Conservation (phyloP, 64 coral and sea anemone species). For the Stichodactyla helianthus region DNA sequence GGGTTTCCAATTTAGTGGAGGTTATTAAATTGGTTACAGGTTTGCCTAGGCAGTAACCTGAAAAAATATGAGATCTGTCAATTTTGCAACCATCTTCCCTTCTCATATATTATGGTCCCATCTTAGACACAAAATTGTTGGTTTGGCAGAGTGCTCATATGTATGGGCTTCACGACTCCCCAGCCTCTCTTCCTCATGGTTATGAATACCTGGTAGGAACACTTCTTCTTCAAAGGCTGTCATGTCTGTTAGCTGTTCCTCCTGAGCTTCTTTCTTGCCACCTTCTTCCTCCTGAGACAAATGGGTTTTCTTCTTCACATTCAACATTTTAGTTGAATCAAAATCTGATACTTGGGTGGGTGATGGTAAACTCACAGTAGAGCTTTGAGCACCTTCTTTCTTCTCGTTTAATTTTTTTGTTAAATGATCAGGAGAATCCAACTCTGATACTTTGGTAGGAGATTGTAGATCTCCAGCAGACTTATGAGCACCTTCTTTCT, state of each 20-base stretch:
- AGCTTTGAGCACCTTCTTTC: not conserved
- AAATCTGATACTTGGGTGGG: slow-evolving; percentile 4
- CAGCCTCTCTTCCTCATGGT: too few species aligned
- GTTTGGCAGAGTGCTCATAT: too few species aligned
- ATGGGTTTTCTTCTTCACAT: not conserved
- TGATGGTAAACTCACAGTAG: not conserved
- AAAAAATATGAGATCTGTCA: too few species aligned
- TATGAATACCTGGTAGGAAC: not conserved
- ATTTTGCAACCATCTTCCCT: too few species aligned
- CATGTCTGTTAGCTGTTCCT: not conserved
- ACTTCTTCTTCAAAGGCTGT: not conserved
- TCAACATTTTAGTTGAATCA: not conserved
- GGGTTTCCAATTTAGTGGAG: too few species aligned
- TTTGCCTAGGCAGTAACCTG: too few species aligned
- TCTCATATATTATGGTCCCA: too few species aligned
- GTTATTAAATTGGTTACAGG: too few species aligned
- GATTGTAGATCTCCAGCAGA: not conserved
- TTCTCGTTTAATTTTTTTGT: not conserved
- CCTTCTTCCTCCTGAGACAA: not conserved
- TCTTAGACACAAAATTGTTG: too few species aligned
- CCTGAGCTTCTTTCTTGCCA: not conserved
- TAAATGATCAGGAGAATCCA: not conserved
- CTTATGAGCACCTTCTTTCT: not conserved
- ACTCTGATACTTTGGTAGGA: not conserved
- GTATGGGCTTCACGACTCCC: too few species aligned